Evolutionary conservation across 92 coral and sea anemone species (phyloP).

Genomic region (Metridium senile): DNA sequence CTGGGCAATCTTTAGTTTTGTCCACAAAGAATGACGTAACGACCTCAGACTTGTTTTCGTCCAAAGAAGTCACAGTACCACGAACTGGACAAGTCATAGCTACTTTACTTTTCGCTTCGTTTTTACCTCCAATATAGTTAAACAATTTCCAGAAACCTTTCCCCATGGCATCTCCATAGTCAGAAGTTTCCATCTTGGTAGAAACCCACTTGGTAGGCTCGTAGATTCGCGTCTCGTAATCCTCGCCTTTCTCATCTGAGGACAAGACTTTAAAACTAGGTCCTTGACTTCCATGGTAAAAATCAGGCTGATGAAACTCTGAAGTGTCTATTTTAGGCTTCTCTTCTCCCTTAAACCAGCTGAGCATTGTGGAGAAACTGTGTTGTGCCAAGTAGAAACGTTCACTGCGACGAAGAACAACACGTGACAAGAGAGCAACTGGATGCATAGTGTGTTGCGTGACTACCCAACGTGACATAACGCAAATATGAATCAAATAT

Average conservation of each 20-base stretch:
- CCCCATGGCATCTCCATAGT: slow-evolving; percentile 41
- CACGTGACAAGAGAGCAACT: not conserved
- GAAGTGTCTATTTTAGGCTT: slow-evolving; percentile 57
- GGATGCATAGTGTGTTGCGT: not conserved
- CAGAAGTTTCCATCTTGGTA: slow-evolving; percentile 46
- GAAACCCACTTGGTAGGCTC: slow-evolving; percentile 45
- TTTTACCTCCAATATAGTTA: slow-evolving; percentile 64
- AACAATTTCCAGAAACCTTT: slow-evolving; percentile 64
- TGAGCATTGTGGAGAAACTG: slow-evolving; percentile 26
- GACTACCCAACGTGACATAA: not conserved
- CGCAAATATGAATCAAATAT: too few relatives aligned
- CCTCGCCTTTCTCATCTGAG: slow-evolving; percentile 40
- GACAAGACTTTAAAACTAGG: slow-evolving; percentile 56
- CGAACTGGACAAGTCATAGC: slow-evolving; percentile 62
- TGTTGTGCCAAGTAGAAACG: not conserved
- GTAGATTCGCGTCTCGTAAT: slow-evolving; percentile 58
- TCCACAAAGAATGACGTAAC: slow-evolving; percentile 53
- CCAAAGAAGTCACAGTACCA: slow-evolving; percentile 34
- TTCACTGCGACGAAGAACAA: not conserved
- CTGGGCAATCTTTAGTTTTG: slow-evolving; percentile 36
- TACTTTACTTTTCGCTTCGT: slow-evolving; percentile 54
- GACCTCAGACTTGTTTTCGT: slow-evolving; percentile 25
- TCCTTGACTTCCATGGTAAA: slow-evolving; percentile 61
- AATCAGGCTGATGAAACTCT: slow-evolving; percentile 64
- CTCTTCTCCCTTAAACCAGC: slow-evolving; percentile 65